Evolutionary conservation across 2,113 vertebrate species (phyloP).

Genomic region (Pandion haliaetus): DNA sequence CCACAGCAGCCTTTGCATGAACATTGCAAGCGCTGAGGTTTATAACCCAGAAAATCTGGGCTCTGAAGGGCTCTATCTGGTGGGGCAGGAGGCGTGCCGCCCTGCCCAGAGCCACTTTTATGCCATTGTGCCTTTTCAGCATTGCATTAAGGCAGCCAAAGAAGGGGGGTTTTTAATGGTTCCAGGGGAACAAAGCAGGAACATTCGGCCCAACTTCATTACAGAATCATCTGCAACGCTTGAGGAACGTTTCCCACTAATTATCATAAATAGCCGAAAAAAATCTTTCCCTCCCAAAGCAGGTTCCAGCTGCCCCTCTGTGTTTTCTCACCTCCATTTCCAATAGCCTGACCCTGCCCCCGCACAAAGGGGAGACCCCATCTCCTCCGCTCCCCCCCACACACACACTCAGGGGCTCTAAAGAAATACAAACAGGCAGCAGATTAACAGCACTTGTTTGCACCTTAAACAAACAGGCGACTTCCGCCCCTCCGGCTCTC

Average conservation of each 20-base stretch:
- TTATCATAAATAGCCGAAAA: constrained; percentile 75
- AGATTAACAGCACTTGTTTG: constrained; percentile 60
- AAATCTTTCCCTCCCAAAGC: constrained; percentile 63
- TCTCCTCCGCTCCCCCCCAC: neutral
- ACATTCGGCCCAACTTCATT: constrained; percentile 58
- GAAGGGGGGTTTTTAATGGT: constrained; percentile 54
- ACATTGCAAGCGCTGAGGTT: neutral
- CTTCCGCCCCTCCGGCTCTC: neutral
- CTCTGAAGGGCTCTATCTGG: constrained; percentile 38
- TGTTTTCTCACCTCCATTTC: constrained; percentile 10
- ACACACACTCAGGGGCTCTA: neutral
- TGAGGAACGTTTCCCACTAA: constrained; percentile 69
- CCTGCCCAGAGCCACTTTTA: constrained; percentile 39
- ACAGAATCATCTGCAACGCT: constrained; percentile 52
- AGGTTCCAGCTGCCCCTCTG: constrained; percentile 53
- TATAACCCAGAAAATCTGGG: constrained; percentile 9
- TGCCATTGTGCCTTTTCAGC: constrained; percentile 63
- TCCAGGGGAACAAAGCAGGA: constrained; percentile 53
- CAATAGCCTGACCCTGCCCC: constrained; percentile 14
- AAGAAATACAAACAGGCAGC: constrained; percentile 62
- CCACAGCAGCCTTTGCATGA: neutral
- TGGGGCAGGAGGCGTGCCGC: constrained; percentile 31
- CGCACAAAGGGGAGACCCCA: constrained; percentile 37
- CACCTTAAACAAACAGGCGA: constrained; percentile 66
- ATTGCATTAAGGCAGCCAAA: constrained; percentile 18